phyloP scores from a whole-genome alignment of 2,888 invertebrate species.

The Scelioninae gen. 1 region DNA sequence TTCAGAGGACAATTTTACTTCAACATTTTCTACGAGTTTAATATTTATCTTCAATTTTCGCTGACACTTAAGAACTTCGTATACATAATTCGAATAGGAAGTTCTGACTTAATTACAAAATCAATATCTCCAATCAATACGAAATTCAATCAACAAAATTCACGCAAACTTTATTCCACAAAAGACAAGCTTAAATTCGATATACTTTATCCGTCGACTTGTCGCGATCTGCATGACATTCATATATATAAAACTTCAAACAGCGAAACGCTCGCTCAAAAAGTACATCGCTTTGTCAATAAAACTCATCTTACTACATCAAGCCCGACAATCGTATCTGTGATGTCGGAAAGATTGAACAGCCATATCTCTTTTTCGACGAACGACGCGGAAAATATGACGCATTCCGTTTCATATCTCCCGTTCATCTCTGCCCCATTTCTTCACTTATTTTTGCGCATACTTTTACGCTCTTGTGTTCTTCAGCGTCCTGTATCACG shows the following conservation, averaged over 20 bases:
- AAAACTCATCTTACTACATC: constrained; percentile 56
- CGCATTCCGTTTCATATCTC: too few relatives aligned
- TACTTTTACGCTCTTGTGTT: too few relatives aligned
- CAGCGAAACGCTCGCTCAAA: constrained; percentile 44
- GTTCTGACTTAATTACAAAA: too few relatives aligned
- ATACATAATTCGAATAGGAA: too few relatives aligned
- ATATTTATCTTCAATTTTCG: too few relatives aligned
- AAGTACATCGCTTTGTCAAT: constrained; percentile 59
- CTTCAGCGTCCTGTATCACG: too few relatives aligned
- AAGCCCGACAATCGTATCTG: constrained; percentile 49
- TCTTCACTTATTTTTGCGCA: too few relatives aligned
- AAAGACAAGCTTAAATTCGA: constrained; percentile 31
- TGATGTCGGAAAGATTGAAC: constrained; percentile 45
- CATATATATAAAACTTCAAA: constrained; percentile 54
- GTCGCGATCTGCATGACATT: constrained; percentile 19
- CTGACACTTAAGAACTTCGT: too few relatives aligned
- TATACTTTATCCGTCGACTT: not conserved
- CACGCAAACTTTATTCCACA: not conserved
- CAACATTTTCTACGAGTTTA: too few relatives aligned
- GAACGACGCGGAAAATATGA: too few relatives aligned
- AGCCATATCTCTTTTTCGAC: constrained; percentile 38
- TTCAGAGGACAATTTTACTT: too few relatives aligned
- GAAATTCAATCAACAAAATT: constrained; percentile 40
- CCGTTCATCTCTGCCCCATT: too few relatives aligned
- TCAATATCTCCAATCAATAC: not conserved